Evolutionary conservation across 2,888 invertebrate genomes (phyloP).

Genomic region (Catocala fraxini): DNA sequence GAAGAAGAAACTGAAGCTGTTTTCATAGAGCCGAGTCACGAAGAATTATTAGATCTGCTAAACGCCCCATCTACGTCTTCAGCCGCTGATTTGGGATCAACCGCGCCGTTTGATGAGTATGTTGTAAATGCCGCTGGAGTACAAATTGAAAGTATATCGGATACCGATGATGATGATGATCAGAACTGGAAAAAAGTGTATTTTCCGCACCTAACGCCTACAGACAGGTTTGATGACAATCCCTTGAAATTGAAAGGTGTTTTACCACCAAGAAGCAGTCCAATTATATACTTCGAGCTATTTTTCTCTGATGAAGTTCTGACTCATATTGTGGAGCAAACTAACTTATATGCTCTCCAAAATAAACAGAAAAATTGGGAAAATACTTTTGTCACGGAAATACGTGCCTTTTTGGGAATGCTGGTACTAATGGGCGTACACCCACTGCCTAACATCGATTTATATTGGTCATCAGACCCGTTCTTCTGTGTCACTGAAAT

Average conservation of each 20-base stretch:
- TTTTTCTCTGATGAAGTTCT: conserved; percentile 32
- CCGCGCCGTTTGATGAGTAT: too few relatives aligned
- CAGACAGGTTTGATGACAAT: conserved; percentile 31
- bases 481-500: conserved; percentile 12
- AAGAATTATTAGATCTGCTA: background rate
- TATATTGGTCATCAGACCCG: conserved; percentile 14
- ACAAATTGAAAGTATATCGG: conserved; percentile 10
- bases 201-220: conserved; percentile 29
- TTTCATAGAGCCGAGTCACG: background rate
- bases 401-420: conserved; percentile 27
- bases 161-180: conserved; percentile 18
- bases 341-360: conserved; percentile 32
- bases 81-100: background rate
- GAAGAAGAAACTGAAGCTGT: background rate
- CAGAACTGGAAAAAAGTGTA: conserved; percentile 31
- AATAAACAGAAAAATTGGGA: conserved; percentile 25
- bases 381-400: conserved; percentile 7
- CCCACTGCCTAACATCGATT: conserved; percentile 10
- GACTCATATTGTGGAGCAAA: conserved; percentile 30
- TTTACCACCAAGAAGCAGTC: conserved; percentile 12
- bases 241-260: conserved; percentile 7
- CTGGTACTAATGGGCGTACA: conserved; percentile 22
- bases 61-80: background rate
- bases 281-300: conserved; percentile 26
- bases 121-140: too few relatives aligned